These are phyloP conservation scores for Enteromius afrohamiltoni DNA, from an alignment of 2,797 vertebrate species.

Conservation along the genomic window DNA sequence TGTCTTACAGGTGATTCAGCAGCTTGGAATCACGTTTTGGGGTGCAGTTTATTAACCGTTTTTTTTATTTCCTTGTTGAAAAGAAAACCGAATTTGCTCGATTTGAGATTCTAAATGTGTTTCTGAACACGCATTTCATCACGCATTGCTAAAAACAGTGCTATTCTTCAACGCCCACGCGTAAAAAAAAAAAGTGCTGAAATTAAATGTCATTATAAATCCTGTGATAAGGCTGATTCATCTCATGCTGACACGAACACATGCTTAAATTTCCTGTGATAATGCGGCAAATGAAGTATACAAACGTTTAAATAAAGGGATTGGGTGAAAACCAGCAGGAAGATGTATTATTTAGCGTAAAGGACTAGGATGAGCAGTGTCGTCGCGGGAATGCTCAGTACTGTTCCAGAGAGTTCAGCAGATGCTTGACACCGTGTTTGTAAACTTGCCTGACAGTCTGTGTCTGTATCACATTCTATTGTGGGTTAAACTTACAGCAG, in stretches of 20 bases:
- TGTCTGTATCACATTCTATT: neutral
- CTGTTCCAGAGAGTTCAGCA: neutral
- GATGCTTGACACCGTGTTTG: neutral
- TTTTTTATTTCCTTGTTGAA: conserved; percentile 19
- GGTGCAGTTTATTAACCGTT: neutral
- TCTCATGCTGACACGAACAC: neutral
- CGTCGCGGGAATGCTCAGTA: neutral
- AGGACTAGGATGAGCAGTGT: neutral
- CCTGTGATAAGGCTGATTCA: conserved; percentile 13
- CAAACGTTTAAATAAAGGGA: neutral
- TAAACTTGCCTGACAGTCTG: conserved; percentile 5
- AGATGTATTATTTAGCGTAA: neutral
- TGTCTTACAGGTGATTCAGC: neutral
- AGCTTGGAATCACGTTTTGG: neutral
- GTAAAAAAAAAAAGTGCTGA: neutral
- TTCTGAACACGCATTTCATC: neutral
- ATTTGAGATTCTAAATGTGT: neutral
- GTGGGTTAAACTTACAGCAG: conserved; percentile 1
- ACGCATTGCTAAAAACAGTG: neutral
- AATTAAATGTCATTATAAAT: neutral
- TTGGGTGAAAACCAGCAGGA: conserved; percentile 35
- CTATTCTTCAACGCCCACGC: neutral
- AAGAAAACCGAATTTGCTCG: neutral
- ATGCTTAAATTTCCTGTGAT: neutral
- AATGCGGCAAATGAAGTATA: neutral